phyloP scores from a whole-genome alignment of 2,888 invertebrate species.

The Folsomia manolachei region DNA sequence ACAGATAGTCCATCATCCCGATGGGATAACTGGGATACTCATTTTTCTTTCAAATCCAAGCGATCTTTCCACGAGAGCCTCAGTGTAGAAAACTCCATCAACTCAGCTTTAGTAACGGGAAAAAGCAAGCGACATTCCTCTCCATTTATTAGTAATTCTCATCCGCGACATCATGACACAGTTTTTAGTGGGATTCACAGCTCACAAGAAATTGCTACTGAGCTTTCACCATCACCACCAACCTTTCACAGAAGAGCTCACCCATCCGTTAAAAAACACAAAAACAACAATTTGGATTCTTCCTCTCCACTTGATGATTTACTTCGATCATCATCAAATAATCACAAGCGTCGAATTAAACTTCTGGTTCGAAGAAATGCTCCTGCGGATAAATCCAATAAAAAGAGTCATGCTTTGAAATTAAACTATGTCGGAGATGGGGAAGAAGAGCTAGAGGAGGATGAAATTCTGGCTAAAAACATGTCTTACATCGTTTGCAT shows the following conservation, averaged over 20 bases:
- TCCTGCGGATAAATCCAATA: background rate
- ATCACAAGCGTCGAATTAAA: background rate
- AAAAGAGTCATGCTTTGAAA: background rate
- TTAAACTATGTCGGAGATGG: background rate
- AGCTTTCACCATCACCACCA: no score
- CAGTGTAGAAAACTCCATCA: background rate
- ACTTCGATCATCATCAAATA: background rate
- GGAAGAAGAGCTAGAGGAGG: background rate
- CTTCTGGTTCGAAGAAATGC: background rate
- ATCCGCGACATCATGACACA: background rate
- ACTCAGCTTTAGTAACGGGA: background rate
- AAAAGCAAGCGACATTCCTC: background rate
- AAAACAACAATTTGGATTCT: background rate
- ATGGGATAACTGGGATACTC: constrained; percentile 4
- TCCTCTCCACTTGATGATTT: background rate
- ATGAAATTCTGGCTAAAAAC: background rate
- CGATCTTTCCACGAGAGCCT: background rate
- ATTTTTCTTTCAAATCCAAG: constrained; percentile 6
- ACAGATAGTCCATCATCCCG: background rate
- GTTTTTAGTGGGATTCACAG: background rate
- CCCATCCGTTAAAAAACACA: background rate
- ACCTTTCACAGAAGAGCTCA: background rate
- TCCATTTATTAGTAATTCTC: background rate
- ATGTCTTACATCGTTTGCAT: constrained; percentile 11
- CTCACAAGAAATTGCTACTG: background rate